These are phyloP conservation scores for Drosophila meridiana DNA, from an alignment of 2,888 invertebrate genomes.

Conservation along the genomic window DNA sequence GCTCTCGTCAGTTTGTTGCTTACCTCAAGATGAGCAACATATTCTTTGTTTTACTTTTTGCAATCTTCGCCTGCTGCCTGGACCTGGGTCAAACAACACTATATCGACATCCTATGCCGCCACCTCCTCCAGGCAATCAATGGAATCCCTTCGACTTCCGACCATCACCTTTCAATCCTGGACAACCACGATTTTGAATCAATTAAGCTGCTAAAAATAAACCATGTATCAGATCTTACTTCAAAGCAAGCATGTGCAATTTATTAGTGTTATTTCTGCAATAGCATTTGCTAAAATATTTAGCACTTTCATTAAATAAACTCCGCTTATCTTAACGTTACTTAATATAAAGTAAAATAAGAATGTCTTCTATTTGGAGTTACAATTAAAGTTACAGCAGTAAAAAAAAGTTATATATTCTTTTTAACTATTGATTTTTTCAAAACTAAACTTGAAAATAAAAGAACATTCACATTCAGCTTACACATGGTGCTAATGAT, in stretches of 20 bases:
- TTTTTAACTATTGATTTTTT: not conserved
- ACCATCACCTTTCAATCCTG: constrained; percentile 31
- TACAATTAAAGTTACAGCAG: not conserved
- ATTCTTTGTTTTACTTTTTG: constrained; percentile 1
- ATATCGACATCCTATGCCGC: constrained; percentile 1
- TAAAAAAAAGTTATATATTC: not conserved
- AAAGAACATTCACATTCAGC: not conserved
- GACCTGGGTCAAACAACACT: not conserved
- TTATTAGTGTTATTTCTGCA: not conserved
- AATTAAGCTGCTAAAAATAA: not conserved
- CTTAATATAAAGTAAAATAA: not conserved
- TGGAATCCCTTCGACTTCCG: constrained; percentile 13
- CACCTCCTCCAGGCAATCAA: constrained; percentile 12
- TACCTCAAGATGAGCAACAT: constrained; percentile 15
- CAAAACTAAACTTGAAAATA: not conserved
- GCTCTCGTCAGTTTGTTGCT: not conserved
- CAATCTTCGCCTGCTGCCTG: constrained; percentile 12
- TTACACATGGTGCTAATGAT: no score
- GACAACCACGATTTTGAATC: not conserved
- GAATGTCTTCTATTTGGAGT: not conserved
- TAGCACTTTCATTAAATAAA: not conserved
- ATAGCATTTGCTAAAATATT: not conserved
- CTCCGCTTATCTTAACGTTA: not conserved
- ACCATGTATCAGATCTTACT: no score
- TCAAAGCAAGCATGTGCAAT: no score